Base-by-base conservation (phyloP, 2,888 invertebrate genomes). In the Caenorhabditis virilis region DNA sequence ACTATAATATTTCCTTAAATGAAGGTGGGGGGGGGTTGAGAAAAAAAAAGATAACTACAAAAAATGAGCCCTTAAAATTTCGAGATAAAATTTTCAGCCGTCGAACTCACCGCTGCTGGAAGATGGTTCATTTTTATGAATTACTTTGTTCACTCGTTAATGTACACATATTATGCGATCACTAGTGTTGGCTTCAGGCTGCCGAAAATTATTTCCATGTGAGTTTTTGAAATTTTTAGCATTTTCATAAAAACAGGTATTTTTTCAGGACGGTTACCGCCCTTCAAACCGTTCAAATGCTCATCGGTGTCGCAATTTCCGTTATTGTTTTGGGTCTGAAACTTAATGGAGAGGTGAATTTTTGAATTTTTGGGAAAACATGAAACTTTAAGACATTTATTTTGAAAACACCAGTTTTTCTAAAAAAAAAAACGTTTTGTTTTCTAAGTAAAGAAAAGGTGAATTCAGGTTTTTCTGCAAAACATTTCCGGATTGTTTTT, bases 81-180 rank as follows among this genome's bases (percentile, higher is more conserved):
- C 13, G 13, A 30, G 7, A 30, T 30, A 13, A 30, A 30, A 42
- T 45, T 73, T 77, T 59, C 72, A 77, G 80, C 78, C n/a, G 58
- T 69, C 45, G 78, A 78, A 51, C 61, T 80, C 41, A 82, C 80
- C 4, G 82, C 82, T 2, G 77, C 81, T 11, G 79, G 78, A 2
- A 74, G 83, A 15, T 83, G 82, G 81, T 84, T 83, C 67, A 80
- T 82, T 50, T 83, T 84, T 22, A 86, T 87, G 86, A 87, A 87
- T 77, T 87, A 85, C 71, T 77, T 82, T 1, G 86, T 87, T 1
- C 87, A 87, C 76, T 84, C 86, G 11, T 76, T 86, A 62, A 87
- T 82, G 82, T 81, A 80, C 63, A 69, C 79, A 13, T 80, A 80
- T 63, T 82, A 81, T 68, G 74, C 79, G n/a, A 55, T 79, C 45